These are phyloP conservation scores for Lepeophtheirus nordmannii DNA, from an alignment of 2,888 invertebrate species.

Conservation along the genomic window DNA sequence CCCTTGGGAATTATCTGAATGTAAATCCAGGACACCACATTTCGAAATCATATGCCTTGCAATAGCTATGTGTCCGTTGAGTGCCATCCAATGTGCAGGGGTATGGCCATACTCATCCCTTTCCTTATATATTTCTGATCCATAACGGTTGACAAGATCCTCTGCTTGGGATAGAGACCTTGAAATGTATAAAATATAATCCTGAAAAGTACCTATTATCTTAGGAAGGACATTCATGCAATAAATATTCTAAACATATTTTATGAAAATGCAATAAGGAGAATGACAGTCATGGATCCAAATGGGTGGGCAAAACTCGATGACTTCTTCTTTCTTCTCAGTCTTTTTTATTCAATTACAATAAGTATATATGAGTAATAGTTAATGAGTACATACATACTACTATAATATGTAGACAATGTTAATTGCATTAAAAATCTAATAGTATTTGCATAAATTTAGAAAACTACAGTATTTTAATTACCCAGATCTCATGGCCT, in stretches of 20 bases:
- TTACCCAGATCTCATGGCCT: constrained; percentile 68
- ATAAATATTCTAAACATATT: neutral
- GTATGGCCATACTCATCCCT: constrained; percentile 85
- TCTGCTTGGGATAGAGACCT: constrained; percentile 71
- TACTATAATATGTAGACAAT: too few species aligned
- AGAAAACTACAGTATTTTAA: constrained; percentile 27
- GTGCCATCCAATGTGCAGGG: constrained; percentile 77
- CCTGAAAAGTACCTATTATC: constrained; percentile 24
- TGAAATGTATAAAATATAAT: constrained; percentile 29
- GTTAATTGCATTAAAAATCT: too few species aligned
- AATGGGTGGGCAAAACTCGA: too few species aligned
- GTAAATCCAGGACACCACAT: constrained; percentile 65
- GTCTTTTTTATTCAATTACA: too few species aligned
- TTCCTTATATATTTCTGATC: constrained; percentile 52
- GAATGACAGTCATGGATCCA: neutral
- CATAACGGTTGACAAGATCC: constrained; percentile 61
- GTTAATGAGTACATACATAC: too few species aligned
- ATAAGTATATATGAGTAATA: too few species aligned
- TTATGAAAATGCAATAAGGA: neutral
- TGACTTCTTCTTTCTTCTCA: too few species aligned
- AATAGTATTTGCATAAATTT: too few species aligned
- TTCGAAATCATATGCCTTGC: constrained; percentile 71
- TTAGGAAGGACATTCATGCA: constrained; percentile 24
- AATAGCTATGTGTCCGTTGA: constrained; percentile 75
- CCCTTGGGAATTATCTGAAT: constrained; percentile 72